These are phyloP conservation scores for Esox masquinongy DNA, from an alignment of 2,797 vertebrate species.

Conservation along the genomic window DNA sequence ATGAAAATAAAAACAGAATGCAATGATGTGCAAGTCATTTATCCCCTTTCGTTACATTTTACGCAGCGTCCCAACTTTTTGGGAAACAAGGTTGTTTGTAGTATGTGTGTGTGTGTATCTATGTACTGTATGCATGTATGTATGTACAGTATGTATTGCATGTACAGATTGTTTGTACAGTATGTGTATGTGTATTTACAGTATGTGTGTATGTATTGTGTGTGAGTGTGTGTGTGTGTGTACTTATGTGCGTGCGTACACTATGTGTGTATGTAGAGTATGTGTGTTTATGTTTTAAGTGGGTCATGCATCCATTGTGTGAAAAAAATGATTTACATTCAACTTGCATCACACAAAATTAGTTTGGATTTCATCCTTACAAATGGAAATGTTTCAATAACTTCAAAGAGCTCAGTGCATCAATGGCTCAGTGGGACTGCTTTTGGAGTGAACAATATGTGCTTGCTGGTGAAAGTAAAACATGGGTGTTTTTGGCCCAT, in stretches of 20 bases:
- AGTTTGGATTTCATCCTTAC: slow-evolving; percentile 40
- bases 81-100: not conserved
- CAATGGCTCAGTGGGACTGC: not conserved
- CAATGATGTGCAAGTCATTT: too few species aligned
- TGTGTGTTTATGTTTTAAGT: slow-evolving; percentile 46
- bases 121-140: slow-evolving; percentile 8
- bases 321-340: slow-evolving; percentile 70
- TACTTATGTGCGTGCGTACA: too few species aligned
- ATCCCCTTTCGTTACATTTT: too few species aligned
- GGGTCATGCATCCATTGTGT: slow-evolving; percentile 73
- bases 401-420: slow-evolving; percentile 25
- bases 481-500: not conserved
- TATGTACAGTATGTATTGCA: not conserved
- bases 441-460: slow-evolving; percentile 4
- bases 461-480: not conserved
- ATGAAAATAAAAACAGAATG: too few species aligned
- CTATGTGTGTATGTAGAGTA: slow-evolving; percentile 1
- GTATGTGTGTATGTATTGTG: not conserved
- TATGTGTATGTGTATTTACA: not conserved
- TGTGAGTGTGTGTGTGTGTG: not conserved
- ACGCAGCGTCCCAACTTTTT: too few species aligned
- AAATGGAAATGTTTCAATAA: slow-evolving; percentile 53
- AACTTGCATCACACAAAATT: slow-evolving; percentile 63
- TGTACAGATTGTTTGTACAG: not conserved
- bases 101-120: not conserved